These are phyloP conservation scores for Coregonus clupeaformis DNA, from an alignment of 2,113 vertebrate genomes.

Conservation along the genomic window DNA sequence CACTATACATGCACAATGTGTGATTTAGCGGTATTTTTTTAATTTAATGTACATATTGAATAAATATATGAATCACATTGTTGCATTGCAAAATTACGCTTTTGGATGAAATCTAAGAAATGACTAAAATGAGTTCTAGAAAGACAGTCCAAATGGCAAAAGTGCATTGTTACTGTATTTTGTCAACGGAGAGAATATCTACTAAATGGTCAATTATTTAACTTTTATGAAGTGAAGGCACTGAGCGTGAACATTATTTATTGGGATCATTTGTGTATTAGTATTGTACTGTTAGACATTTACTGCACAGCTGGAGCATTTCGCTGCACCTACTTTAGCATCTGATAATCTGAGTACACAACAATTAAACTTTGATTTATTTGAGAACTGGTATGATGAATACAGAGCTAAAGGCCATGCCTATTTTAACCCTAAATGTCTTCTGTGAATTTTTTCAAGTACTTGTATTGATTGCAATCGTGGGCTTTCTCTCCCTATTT, in stretches of 20 bases:
- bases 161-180: too few relatives aligned
- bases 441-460: conserved; percentile 3
- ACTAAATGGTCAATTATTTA: background rate
- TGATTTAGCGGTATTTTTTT: conserved; percentile 47
- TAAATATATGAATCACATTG: conserved; percentile 9
- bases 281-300: too few relatives aligned
- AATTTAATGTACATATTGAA: conserved; percentile 55
- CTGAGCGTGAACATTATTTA: too few relatives aligned
- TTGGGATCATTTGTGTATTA: background rate
- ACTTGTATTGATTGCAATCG: conserved; percentile 19
- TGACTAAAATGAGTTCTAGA: background rate
- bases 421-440: conserved; percentile 2
- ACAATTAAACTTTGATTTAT: background rate
- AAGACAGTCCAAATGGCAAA: background rate
- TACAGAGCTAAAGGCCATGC: background rate
- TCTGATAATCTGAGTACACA: too few relatives aligned
- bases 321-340: too few relatives aligned
- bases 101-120: conserved; percentile 16
- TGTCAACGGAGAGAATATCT: background rate
- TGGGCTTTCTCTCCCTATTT: conserved; percentile 23
- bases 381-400: background rate
- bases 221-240: background rate
- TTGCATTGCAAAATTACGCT: conserved; percentile 22
- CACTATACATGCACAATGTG: conserved; percentile 32
- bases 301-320: too few relatives aligned